Conservation (phyloP, 2,113 vertebrate species). For the Pachyramphus minor region DNA sequence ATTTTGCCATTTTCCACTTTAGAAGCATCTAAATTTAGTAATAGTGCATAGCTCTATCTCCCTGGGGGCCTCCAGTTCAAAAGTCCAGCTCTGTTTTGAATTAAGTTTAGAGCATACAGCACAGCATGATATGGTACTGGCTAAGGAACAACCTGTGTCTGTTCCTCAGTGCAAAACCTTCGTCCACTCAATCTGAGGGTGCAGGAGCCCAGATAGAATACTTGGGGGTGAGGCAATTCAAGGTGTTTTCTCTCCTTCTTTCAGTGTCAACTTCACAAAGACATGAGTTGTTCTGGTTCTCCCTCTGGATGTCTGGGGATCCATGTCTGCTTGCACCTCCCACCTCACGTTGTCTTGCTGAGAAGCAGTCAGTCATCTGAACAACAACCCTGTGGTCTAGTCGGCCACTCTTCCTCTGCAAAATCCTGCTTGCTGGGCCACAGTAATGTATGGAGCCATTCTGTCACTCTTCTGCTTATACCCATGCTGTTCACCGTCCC, state of each 20-base stretch:
- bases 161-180: background rate
- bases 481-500: fast-evolving
- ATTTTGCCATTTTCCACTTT: conserved; percentile 46
- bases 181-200: background rate
- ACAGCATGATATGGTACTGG: background rate
- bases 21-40: conserved; percentile 49
- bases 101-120: conserved; percentile 14
- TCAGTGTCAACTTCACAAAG: background rate
- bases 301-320: background rate
- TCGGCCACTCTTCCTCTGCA: background rate
- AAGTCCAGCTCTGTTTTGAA: conserved; percentile 54
- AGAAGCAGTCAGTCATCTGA: background rate
- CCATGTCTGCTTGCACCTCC: background rate
- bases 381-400: background rate
- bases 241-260: background rate
- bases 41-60: conserved; percentile 34
- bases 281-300: background rate
- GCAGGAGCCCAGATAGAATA: background rate
- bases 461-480: background rate
- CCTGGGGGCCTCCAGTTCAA: conserved; percentile 28
- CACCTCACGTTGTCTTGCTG: fast-evolving
- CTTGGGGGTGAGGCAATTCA: fast-evolving
- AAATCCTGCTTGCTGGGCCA: background rate
- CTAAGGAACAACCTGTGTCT: background rate
- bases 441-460: background rate